These are phyloP conservation scores for Agrypnus murinus DNA, from an alignment of 2,888 invertebrate genomes.

Conservation along the genomic window DNA sequence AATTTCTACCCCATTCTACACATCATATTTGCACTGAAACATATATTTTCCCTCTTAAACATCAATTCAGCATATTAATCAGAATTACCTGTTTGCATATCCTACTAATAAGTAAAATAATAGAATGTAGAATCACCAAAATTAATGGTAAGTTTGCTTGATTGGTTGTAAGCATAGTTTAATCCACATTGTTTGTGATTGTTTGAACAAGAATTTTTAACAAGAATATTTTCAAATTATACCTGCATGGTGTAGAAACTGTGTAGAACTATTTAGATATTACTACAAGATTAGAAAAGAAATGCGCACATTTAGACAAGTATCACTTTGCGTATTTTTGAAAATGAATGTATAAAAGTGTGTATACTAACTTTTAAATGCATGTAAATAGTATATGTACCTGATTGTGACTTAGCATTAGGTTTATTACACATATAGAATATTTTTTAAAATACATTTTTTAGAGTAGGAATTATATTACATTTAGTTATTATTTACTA, in stretches of 20 bases:
- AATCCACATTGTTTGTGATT: conserved; percentile 39
- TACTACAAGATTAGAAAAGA: conserved; percentile 25
- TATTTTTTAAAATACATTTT: neutral
- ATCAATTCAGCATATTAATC: conserved; percentile 53
- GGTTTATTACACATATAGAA: neutral
- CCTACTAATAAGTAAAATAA: conserved; percentile 45
- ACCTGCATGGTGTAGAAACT: conserved; percentile 46
- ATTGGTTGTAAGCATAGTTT: conserved; percentile 49
- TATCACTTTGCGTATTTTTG: too few relatives aligned
- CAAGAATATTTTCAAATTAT: conserved; percentile 33
- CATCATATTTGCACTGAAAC: too few relatives aligned
- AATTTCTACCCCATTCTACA: too few relatives aligned
- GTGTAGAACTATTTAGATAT: conserved; percentile 45
- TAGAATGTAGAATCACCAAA: conserved; percentile 56
- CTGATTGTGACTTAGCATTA: conserved; percentile 4
- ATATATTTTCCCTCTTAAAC: conserved; percentile 54
- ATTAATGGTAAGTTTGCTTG: conserved; percentile 62
- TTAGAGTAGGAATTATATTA: too few relatives aligned
- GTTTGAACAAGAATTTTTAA: conserved; percentile 37
- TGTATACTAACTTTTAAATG: too few relatives aligned
- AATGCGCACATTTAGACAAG: conserved; percentile 1
- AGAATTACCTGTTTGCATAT: conserved; percentile 41
- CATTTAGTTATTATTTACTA: too few relatives aligned
- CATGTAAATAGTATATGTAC: too few relatives aligned
- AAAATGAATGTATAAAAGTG: neutral